A percentile compares a stretch with the other conserved stretches of the same genome.
phyloP scores from a whole-genome alignment of 1,140 invertebrate genomes.

The Proctacanthus coquilletti region DNA sequence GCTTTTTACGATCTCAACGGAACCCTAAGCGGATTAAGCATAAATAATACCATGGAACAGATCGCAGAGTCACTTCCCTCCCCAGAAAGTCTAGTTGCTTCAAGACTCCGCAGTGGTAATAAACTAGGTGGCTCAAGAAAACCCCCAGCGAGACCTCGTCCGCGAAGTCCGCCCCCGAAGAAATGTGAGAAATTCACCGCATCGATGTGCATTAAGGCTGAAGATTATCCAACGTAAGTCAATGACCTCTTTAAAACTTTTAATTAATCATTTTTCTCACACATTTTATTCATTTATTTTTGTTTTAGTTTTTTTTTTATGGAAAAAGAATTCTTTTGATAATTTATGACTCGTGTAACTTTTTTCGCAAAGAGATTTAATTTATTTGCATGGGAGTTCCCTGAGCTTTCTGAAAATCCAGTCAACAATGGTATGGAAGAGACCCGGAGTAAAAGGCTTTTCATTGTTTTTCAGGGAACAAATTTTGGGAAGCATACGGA shows the following conservation, averaged over 20 bases:
- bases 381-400: too few species aligned
- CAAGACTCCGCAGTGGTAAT: background rate
- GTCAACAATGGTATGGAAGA: too few species aligned
- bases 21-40: slow-evolving; percentile 12
- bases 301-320: too few species aligned
- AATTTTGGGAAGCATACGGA: slow-evolving; percentile 55
- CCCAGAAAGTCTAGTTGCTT: slow-evolving; percentile 22
- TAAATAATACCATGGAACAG: slow-evolving; percentile 12
- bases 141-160: slow-evolving; percentile 14
- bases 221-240: slow-evolving; percentile 66
- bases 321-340: too few species aligned
- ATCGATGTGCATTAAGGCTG: slow-evolving; percentile 54
- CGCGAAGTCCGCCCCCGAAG: slow-evolving; percentile 11
- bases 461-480: slow-evolving; percentile 51
- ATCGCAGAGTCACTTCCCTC: slow-evolving; percentile 18
- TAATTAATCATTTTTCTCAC: background rate
- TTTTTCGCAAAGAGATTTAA: too few species aligned
- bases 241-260: too few species aligned
- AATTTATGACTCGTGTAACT: too few species aligned
- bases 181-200: slow-evolving; percentile 58
- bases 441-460: too few species aligned
- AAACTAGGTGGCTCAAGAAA: background rate
- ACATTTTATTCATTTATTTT: too few species aligned
- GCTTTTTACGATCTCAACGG: slow-evolving; percentile 25
- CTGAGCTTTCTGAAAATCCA: too few species aligned